Conservation (phyloP, 1,140 invertebrate species). For the Drosophila sp. region DNA sequence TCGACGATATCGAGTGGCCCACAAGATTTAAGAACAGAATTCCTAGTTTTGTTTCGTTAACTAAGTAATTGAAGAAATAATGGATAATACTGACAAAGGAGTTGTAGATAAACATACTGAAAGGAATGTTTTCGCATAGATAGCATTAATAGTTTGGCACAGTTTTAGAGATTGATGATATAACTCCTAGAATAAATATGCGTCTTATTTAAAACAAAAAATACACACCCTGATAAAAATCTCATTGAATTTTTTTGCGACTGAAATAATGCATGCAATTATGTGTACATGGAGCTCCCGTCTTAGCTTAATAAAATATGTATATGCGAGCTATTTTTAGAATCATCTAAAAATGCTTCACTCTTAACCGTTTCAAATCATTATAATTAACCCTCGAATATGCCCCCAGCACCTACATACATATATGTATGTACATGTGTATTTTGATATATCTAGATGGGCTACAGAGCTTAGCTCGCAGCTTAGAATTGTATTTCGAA, state of each 20-base stretch:
- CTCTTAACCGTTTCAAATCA: constrained; percentile 47
- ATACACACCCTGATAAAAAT: neutral
- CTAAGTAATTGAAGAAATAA: too few species aligned
- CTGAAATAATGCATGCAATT: neutral
- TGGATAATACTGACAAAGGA: too few species aligned
- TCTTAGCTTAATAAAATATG: neutral
- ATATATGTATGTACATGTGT: constrained; percentile 33
- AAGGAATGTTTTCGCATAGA: too few species aligned
- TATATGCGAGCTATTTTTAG: constrained; percentile 25
- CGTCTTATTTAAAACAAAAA: neutral
- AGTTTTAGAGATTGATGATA: too few species aligned
- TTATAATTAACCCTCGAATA: constrained; percentile 76
- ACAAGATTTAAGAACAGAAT: too few species aligned
- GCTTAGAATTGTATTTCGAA: constrained; percentile 42
- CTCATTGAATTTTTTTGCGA: neutral
- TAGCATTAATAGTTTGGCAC: too few species aligned
- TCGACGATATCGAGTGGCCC: too few species aligned
- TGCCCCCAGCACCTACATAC: constrained; percentile 32
- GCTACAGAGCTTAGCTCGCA: constrained; percentile 63
- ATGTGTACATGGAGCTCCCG: neutral
- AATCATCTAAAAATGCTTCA: neutral
- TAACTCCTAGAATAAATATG: neutral
- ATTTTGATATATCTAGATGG: constrained; percentile 21
- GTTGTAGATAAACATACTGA: too few species aligned
- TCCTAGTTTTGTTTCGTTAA: too few species aligned